These are phyloP conservation scores for Terrapene triunguis DNA, from an alignment of 2,113 vertebrate species.

Conservation along the genomic window DNA sequence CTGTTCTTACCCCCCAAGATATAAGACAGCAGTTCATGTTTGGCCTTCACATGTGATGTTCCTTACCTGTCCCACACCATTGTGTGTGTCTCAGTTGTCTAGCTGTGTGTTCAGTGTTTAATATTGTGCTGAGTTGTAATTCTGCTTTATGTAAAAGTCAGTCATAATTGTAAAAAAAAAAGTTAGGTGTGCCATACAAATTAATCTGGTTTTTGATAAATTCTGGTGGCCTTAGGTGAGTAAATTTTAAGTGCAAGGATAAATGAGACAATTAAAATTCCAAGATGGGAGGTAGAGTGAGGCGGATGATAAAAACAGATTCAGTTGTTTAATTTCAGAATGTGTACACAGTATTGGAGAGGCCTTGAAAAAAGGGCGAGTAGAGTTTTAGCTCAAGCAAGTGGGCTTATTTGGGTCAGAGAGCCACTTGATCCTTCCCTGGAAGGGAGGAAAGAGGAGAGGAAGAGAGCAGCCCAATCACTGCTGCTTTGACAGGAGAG, in stretches of 20 bases:
- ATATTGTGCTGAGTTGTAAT: background rate
- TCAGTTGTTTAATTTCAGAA: background rate
- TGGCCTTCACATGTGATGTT: background rate
- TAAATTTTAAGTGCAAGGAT: too few species aligned
- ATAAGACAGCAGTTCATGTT: background rate
- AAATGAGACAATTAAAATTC: too few species aligned
- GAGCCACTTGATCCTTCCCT: background rate
- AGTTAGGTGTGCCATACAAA: background rate
- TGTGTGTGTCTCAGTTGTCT: background rate
- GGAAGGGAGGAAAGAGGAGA: background rate
- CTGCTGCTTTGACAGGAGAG: background rate
- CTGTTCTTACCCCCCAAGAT: background rate
- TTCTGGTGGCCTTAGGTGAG: too few species aligned
- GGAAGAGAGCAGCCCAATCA: background rate
- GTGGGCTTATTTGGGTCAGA: too few species aligned
- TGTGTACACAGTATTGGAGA: background rate
- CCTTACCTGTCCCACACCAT: too few species aligned
- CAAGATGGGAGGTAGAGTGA: accelerated
- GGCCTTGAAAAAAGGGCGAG: background rate
- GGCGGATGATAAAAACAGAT: background rate
- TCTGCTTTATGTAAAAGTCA: background rate
- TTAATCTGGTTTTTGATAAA: too few species aligned
- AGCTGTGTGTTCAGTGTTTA: background rate
- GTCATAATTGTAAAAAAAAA: background rate
- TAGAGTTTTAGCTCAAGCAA: too few species aligned